Evolutionary conservation across 2,888 invertebrate species (phyloP), one percentile per base, ranked within the genome.

Genomic region (Lottia gigantea): DNA sequence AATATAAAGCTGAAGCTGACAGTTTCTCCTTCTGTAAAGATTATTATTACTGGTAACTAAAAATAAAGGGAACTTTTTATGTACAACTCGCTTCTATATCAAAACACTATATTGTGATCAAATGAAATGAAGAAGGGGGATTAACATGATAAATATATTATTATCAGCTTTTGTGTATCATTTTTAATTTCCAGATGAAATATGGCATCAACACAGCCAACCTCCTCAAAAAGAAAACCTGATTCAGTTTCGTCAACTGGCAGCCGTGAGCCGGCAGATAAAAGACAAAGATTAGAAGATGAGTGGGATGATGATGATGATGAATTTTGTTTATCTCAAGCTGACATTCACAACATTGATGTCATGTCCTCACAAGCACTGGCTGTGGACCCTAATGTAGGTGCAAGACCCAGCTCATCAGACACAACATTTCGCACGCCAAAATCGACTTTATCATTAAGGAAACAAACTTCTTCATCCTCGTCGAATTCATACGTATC

Each of bases 221-320:
- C 63, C n/a, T 26, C 63, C 19, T 40, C 26, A 49, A 23, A 40
- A 25, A n/a, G 25, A 1, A 46, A 68, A 46, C n/a, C 63, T 16
- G 64, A 62, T 8, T 15, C n/a, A 45, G 19, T 64, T 19, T 16
- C 15, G 46, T 62, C 45, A 25, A 23, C 64, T 26, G 62, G 47
- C 14, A 62, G 23, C 31, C 61, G 23, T 47, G 55, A 74, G 15
- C 80, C 79, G 19, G 75, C 80, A 40, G 55, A 73, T 23, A 82
- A 83, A 74, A 78, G 79, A 65, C 76, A 77, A 16, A 79, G 72
- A 31, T 75, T 76, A n/a, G 80, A 78, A 8, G 75, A 76, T 11
- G 65, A 55, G 12, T 8, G 67, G 11, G 78, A 72, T 25, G 81
- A 80, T 68, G 81, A 80, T 49, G 73, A 71, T 62, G 68, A 77